Evolutionary conservation across 2,113 vertebrate genomes (phyloP).

Genomic region (Morphnarchus princeps): DNA sequence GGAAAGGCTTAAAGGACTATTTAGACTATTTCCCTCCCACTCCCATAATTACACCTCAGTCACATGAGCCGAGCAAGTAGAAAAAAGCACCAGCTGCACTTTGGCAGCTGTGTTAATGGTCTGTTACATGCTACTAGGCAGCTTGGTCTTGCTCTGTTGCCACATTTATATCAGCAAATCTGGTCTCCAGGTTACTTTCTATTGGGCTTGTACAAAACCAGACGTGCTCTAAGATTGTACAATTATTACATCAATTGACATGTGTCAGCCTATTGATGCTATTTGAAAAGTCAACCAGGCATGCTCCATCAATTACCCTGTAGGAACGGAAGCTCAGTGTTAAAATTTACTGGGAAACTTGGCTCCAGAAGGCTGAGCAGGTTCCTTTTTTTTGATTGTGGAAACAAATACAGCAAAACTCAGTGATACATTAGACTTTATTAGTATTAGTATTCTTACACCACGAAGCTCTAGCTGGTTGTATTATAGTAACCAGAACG

Average conservation of each 20-base stretch:
- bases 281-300: neutral
- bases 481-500: neutral
- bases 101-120: neutral
- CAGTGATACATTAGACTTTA: neutral
- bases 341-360: neutral
- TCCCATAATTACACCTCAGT: neutral
- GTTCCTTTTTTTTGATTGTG: neutral
- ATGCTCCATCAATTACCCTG: neutral
- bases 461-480: neutral
- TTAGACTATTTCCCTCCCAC: constrained; percentile 15
- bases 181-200: neutral
- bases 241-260: neutral
- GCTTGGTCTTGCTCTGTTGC: neutral
- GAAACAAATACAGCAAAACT: neutral
- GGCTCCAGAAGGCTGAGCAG: neutral
- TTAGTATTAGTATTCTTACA: neutral
- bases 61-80: neutral
- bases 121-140: neutral
- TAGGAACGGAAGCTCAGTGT: neutral
- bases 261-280: neutral
- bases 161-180: neutral
- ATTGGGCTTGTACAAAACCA: neutral
- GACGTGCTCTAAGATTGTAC: neutral
- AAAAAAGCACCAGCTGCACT: neutral
- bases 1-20: neutral